A percentile compares a stretch with the other conserved stretches of the same genome.
Evolutionary conservation across 2,113 vertebrate species (phyloP).

Genomic region (Verasper variegatus): DNA sequence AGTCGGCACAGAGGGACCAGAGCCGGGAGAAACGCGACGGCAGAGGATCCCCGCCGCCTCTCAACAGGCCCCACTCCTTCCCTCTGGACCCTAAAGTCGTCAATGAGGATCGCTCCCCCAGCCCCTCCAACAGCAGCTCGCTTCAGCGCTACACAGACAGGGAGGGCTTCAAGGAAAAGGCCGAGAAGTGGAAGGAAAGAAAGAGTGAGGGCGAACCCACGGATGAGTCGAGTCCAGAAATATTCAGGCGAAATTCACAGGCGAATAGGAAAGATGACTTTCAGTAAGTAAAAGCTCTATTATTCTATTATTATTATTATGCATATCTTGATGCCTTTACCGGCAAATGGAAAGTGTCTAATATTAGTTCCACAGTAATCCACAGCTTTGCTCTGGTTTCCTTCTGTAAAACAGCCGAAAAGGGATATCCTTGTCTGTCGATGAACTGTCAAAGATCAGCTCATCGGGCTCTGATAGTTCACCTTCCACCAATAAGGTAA

Average conservation of each 20-base stretch:
- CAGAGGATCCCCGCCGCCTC: constrained; percentile 34
- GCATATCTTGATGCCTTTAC: no score
- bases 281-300: constrained; percentile 55
- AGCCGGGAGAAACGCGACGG: constrained; percentile 48
- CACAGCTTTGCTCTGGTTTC: constrained; percentile 2
- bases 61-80: constrained; percentile 52
- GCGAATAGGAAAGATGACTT: background rate
- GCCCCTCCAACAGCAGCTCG: constrained; percentile 56
- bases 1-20: constrained; percentile 16
- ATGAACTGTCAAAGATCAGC: constrained; percentile 72
- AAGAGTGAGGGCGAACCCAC: constrained; percentile 62
- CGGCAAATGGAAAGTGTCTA: no score
- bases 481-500: constrained; percentile 72
- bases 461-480: constrained; percentile 78
- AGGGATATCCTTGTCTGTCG: constrained; percentile 78
- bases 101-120: constrained; percentile 51
- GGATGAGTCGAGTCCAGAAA: constrained; percentile 62
- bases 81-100: constrained; percentile 34
- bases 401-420: constrained; percentile 48
- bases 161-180: constrained; percentile 82
- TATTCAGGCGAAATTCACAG: background rate
- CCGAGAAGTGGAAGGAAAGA: constrained; percentile 87
- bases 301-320: background rate
- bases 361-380: background rate
- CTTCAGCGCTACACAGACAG: constrained; percentile 86